phyloP scores from a whole-genome alignment of 1,140 invertebrate species.

The Caenorhabditis elegans region DNA sequence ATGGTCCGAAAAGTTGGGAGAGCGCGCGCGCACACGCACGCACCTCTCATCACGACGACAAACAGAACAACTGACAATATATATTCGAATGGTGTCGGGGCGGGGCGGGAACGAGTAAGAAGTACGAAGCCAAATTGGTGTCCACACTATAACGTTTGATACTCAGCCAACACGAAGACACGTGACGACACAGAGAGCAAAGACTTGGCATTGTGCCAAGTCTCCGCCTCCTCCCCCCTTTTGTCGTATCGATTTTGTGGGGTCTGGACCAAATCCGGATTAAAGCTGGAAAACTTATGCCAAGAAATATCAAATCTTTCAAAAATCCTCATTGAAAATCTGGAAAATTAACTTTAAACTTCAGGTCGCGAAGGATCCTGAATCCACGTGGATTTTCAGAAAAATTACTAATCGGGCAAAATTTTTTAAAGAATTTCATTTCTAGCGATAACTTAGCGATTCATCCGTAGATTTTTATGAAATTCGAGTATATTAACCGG shows the following conservation, averaged over 20 bases:
- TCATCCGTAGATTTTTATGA: too few relatives aligned
- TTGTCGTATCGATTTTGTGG: not conserved
- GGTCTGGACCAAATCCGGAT: not conserved
- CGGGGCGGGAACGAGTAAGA: not conserved
- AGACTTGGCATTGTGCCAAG: not conserved
- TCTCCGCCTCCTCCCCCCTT: not conserved
- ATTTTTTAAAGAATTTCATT: not conserved
- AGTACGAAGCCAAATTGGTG: constrained; percentile 13
- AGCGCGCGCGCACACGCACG: not conserved
- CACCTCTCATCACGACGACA: not conserved
- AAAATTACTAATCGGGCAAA: not conserved
- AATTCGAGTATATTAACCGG: too few relatives aligned
- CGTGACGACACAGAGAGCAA: not conserved
- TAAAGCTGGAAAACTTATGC: not conserved
- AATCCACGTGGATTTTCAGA: not conserved
- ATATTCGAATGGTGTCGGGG: not conserved
- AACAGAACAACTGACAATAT: not conserved
- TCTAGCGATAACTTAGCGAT: not conserved
- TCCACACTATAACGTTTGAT: constrained; percentile 5
- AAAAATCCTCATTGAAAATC: not conserved
- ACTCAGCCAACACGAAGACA: not conserved
- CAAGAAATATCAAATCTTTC: not conserved
- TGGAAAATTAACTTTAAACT: not conserved
- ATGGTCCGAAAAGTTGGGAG: not conserved
- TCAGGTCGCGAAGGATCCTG: not conserved